These are phyloP conservation scores for Vollenhovia emeryi DNA, from an alignment of 1,140 invertebrate genomes.

Conservation along the genomic window DNA sequence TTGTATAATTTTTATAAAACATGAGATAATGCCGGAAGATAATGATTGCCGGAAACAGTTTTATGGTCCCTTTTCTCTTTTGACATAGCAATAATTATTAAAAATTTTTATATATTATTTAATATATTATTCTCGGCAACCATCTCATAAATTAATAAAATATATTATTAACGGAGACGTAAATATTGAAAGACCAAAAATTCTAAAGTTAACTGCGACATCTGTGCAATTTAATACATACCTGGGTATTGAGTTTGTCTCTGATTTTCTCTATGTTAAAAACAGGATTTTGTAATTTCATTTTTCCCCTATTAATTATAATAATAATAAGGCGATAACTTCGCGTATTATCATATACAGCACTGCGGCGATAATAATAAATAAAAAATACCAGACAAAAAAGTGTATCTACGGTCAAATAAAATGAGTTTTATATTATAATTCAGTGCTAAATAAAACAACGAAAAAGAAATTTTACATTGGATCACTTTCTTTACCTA, in stretches of 20 bases:
- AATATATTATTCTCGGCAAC: neutral
- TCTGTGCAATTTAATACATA: neutral
- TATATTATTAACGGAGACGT: neutral
- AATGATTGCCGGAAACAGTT: neutral
- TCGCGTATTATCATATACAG: neutral
- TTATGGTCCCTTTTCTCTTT: neutral
- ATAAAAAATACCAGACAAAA: neutral
- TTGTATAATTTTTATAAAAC: neutral
- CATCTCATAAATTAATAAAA: neutral
- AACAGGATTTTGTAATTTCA: neutral
- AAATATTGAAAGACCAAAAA: constrained; percentile 5
- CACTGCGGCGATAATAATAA: neutral
- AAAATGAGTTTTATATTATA: constrained; percentile 59
- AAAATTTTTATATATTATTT: neutral
- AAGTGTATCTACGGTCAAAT: constrained; percentile 18
- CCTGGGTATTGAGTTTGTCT: neutral
- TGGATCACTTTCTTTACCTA: neutral
- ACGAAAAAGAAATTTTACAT: constrained; percentile 24
- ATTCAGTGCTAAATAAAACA: constrained; percentile 56
- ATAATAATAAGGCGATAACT: neutral
- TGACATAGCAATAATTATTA: neutral
- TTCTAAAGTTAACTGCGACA: neutral
- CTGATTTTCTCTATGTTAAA: neutral
- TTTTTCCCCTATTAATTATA: neutral
- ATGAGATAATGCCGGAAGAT: neutral